phyloP scores from a whole-genome alignment of 2,113 vertebrate species.

The Nymphicus hollandicus region DNA sequence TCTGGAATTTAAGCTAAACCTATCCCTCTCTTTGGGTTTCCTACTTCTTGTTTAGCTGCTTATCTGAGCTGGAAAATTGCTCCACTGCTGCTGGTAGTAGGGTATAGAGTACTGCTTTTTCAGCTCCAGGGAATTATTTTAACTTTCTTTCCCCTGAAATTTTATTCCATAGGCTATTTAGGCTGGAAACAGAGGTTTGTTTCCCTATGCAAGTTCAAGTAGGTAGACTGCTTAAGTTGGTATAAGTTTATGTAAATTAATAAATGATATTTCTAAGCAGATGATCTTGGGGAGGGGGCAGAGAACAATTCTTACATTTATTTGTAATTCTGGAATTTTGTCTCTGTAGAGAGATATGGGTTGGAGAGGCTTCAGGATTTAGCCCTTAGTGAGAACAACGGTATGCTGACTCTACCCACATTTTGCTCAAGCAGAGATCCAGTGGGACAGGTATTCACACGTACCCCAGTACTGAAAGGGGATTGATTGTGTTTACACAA shows the following conservation, averaged over 20 bases:
- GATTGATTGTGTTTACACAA: not conserved
- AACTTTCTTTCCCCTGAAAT: not conserved
- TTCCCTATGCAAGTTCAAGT: not conserved
- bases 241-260: not conserved
- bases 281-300: accelerated
- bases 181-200: not conserved
- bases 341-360: not conserved
- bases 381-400: not conserved
- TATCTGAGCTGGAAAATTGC: not conserved
- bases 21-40: not conserved
- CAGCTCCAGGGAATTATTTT: not conserved
- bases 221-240: not conserved
- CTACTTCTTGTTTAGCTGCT: not conserved
- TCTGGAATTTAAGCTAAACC: not conserved
- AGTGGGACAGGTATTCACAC: not conserved
- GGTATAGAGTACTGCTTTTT: not conserved
- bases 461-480: not conserved
- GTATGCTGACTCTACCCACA: not conserved
- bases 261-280: not conserved
- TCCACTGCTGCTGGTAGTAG: not conserved
- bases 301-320: not conserved
- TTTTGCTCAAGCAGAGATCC: not conserved
- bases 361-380: not conserved
- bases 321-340: not conserved
- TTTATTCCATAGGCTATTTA: not conserved